These are phyloP conservation scores for Fistularia commersonii DNA, from an alignment of 2,797 vertebrate species.

Conservation along the genomic window DNA sequence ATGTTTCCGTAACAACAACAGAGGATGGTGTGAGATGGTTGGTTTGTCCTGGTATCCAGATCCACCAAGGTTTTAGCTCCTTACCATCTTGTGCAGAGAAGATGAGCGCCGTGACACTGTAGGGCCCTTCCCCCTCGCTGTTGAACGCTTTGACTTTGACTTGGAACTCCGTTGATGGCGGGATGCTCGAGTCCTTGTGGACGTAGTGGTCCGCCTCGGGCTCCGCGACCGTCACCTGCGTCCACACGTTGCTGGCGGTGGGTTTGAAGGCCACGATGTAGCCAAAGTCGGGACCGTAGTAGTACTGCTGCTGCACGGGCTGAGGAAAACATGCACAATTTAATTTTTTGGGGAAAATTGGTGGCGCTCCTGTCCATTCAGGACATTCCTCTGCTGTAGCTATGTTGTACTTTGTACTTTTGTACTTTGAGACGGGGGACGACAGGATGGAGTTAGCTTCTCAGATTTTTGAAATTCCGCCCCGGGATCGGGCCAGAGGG, in stretches of 20 bases:
- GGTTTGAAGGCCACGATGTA: constrained; percentile 94
- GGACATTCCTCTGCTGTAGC: no score
- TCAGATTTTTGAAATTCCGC: no score
- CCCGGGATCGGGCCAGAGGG: no score
- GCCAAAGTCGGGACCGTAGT: constrained; percentile 90
- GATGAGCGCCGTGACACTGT: constrained; percentile 82
- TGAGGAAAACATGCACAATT: constrained; percentile 49
- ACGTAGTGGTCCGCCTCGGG: constrained; percentile 84
- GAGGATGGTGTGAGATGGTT: constrained; percentile 1
- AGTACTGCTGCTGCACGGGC: constrained; percentile 92
- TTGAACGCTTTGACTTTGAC: constrained; percentile 97
- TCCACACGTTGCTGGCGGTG: constrained; percentile 80
- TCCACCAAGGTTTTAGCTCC: constrained; percentile 33
- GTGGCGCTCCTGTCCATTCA: no score
- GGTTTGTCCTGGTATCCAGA: background rate
- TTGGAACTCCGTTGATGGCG: constrained; percentile 82
- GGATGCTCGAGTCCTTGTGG: constrained; percentile 87
- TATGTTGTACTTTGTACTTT: no score
- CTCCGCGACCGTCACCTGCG: constrained; percentile 84
- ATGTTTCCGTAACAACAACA: constrained; percentile 2
- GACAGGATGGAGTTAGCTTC: no score
- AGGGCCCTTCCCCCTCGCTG: constrained; percentile 89
- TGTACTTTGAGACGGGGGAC: no score
- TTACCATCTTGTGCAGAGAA: constrained; percentile 89
- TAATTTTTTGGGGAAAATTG: background rate